Evolutionary conservation across 2,113 vertebrate species (phyloP).

Genomic region (Morone chrysops): DNA sequence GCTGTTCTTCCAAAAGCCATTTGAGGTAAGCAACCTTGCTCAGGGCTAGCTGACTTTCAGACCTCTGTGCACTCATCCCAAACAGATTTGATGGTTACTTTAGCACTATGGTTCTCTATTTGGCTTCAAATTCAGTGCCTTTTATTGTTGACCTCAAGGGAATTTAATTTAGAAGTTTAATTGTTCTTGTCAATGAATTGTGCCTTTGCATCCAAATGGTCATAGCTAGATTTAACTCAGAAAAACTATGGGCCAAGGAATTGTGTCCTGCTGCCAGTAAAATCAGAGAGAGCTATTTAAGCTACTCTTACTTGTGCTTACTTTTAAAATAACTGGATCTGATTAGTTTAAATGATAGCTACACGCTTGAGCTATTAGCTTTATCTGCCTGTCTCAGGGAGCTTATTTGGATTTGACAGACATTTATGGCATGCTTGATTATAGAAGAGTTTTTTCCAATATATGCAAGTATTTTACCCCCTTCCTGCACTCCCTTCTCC

Average conservation of each 20-base stretch:
- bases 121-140: not conserved
- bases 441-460: constrained; percentile 7
- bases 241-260: not conserved
- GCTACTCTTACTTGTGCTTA: constrained; percentile 13
- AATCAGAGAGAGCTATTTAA: not conserved
- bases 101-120: not conserved
- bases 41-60: not conserved
- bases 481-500: constrained; percentile 13
- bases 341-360: constrained; percentile 52
- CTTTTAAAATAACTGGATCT: constrained; percentile 30
- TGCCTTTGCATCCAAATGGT: constrained; percentile 1
- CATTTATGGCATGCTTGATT: constrained; percentile 11
- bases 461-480: constrained; percentile 9
- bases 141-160: not conserved
- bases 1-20: constrained; percentile 49
- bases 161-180: not conserved
- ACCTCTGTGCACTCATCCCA: constrained; percentile 17
- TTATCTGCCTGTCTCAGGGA: constrained; percentile 37
- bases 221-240: not conserved
- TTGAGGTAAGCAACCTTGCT: constrained; percentile 31
- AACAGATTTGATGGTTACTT: not conserved
- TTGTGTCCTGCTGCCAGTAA: constrained; percentile 2
- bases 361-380: constrained; percentile 14
- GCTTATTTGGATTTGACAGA: constrained; percentile 48
- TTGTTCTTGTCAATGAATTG: not conserved